Evolutionary conservation across 2,888 invertebrate species (phyloP).

Genomic region (Caradrina clavipalpis): DNA sequence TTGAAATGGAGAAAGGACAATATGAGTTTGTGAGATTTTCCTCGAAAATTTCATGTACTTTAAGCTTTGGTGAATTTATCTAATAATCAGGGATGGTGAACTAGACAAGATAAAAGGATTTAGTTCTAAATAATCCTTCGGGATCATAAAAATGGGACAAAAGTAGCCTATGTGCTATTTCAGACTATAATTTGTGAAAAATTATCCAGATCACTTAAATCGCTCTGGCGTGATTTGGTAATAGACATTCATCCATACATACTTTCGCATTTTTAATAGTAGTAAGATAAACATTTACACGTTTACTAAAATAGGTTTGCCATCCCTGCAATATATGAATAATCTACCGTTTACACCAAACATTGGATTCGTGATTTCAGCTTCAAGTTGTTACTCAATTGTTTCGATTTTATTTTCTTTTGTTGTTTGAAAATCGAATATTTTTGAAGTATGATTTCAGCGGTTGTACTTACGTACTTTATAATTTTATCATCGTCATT

Average conservation of each 20-base stretch:
- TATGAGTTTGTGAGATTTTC: background rate
- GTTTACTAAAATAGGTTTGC: too few relatives aligned
- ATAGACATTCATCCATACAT: too few relatives aligned
- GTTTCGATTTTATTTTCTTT: slow-evolving; percentile 17
- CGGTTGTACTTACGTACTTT: slow-evolving; percentile 11
- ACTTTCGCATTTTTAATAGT: too few relatives aligned
- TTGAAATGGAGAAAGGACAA: background rate
- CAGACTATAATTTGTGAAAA: too few relatives aligned
- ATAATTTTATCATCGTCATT: slow-evolving; percentile 1
- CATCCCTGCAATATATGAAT: background rate
- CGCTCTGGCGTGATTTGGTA: too few relatives aligned
- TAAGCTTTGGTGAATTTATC: background rate
- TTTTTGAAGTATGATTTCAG: slow-evolving; percentile 33
- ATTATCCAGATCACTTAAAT: too few relatives aligned
- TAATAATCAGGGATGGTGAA: too few relatives aligned
- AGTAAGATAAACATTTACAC: too few relatives aligned
- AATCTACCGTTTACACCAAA: background rate
- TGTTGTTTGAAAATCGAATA: slow-evolving; percentile 26
- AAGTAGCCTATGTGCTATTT: too few relatives aligned
- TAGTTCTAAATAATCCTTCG: too few relatives aligned
- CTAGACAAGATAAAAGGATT: too few relatives aligned
- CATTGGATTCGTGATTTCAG: background rate
- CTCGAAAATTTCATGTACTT: background rate
- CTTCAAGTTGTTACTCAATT: background rate
- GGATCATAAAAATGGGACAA: too few relatives aligned